A percentile compares a stretch with the other conserved stretches of the same genome.
These are phyloP conservation scores for Bradypodion ventrale DNA, from an alignment of 2,797 vertebrate species.

Conservation along the genomic window DNA sequence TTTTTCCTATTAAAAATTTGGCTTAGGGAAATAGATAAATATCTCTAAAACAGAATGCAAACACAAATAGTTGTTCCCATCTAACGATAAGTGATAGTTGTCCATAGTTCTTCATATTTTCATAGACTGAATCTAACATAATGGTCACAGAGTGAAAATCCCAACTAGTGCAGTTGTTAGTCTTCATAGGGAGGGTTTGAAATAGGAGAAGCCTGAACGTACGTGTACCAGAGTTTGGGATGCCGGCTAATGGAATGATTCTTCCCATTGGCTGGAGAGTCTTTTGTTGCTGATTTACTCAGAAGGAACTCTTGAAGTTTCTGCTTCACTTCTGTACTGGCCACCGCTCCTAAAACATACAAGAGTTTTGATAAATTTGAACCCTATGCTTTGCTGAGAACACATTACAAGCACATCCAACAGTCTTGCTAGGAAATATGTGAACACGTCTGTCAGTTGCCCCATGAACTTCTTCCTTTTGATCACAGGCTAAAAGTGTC, in stretches of 20 bases:
- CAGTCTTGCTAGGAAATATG: background rate
- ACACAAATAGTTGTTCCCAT: too few species aligned
- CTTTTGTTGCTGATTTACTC: constrained; percentile 95
- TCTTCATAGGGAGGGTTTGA: background rate
- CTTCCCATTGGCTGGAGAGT: constrained; percentile 84
- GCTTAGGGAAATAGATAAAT: too few species aligned
- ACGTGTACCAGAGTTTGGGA: constrained; percentile 97
- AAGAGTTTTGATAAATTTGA: constrained; percentile 8
- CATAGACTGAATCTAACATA: too few species aligned
- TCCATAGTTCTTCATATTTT: too few species aligned
- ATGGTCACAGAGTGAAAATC: background rate
- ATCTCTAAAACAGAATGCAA: too few species aligned
- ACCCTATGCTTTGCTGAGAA: background rate
- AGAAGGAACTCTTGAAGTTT: constrained; percentile 99
- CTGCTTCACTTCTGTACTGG: constrained; percentile 98
- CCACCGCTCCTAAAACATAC: constrained; percentile 88
- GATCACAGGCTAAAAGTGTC: background rate
- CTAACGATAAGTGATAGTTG: too few species aligned
- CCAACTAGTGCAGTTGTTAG: too few species aligned
- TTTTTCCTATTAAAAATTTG: too few species aligned
- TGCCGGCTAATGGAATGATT: constrained; percentile 88
- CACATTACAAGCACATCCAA: background rate
- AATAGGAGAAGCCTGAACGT: constrained; percentile 75
- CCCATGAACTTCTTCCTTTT: constrained; percentile 29
- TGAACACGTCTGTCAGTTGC: constrained; percentile 37